A percentile compares a stretch with the other conserved stretches of the same genome.
These are phyloP conservation scores for Neomicropteryx cornuta DNA, from an alignment of 1,140 invertebrate species.

Conservation along the genomic window DNA sequence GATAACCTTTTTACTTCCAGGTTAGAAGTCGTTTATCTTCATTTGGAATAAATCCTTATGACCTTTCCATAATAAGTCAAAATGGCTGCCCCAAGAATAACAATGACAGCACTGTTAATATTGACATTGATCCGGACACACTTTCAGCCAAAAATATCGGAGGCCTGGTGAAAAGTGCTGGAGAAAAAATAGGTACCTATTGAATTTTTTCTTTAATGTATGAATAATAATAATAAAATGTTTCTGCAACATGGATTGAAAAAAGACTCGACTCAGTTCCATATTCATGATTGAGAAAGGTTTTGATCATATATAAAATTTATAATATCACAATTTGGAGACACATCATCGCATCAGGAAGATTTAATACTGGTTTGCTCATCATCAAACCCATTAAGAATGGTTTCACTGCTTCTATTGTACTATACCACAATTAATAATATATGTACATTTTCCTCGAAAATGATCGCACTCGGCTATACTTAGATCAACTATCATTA, in stretches of 20 bases:
- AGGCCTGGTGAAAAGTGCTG: slow-evolving; percentile 55
- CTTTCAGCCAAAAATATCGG: slow-evolving; percentile 62
- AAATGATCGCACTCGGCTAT: too few relatives aligned
- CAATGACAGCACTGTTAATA: slow-evolving; percentile 39
- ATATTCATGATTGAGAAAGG: neutral
- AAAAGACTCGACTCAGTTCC: neutral
- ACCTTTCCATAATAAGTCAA: slow-evolving; percentile 64
- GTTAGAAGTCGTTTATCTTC: slow-evolving; percentile 46
- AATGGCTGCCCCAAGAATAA: slow-evolving; percentile 44
- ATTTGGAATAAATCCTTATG: slow-evolving; percentile 59
- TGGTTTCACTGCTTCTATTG: too few relatives aligned
- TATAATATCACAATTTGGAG: neutral
- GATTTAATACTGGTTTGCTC: too few relatives aligned
- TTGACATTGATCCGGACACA: slow-evolving; percentile 63
- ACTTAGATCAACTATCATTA: too few relatives aligned
- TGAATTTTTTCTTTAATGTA: slow-evolving; percentile 19
- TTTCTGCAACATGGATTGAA: neutral
- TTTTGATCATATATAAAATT: slow-evolving; percentile 1
- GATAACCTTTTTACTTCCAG: slow-evolving; percentile 23
- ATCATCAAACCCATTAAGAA: too few relatives aligned
- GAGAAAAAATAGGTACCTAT: slow-evolving; percentile 54
- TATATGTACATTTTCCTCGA: too few relatives aligned
- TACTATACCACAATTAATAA: too few relatives aligned
- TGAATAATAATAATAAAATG: neutral
- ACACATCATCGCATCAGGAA: too few relatives aligned